Conservation (phyloP, 2,888 invertebrate species). For the Dicyrtoma fusca region DNA sequence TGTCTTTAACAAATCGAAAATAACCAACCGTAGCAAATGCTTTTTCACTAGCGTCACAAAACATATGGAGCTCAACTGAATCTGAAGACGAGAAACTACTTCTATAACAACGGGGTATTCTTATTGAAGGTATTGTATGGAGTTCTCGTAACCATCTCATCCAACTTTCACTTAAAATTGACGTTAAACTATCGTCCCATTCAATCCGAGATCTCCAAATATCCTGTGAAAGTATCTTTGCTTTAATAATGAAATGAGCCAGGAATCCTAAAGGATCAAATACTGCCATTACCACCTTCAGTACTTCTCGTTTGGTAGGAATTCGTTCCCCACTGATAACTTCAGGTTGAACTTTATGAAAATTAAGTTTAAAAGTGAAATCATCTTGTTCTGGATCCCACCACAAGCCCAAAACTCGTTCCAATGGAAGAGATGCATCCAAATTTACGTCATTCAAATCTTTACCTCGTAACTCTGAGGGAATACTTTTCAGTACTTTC, state of each 20-base stretch:
- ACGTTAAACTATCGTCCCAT: conserved; percentile 56
- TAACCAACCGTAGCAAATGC: conserved; percentile 21
- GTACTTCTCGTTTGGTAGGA: conserved; percentile 55
- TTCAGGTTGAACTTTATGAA: conserved; percentile 1
- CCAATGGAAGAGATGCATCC: not conserved
- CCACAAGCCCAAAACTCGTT: conserved; percentile 35
- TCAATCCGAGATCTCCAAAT: conserved; percentile 54
- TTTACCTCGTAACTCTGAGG: conserved; percentile 2
- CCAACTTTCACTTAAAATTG: no score
- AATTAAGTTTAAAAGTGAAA: conserved; percentile 32
- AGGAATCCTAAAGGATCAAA: conserved; percentile 54
- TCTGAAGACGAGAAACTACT: not conserved
- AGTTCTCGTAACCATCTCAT: conserved; percentile 38
- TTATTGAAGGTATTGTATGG: not conserved
- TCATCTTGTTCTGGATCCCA: conserved; percentile 34
- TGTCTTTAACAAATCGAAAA: not conserved
- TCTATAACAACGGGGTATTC: conserved; percentile 37
- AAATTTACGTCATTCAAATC: not conserved
- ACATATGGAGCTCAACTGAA: conserved; percentile 8
- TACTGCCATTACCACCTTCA: conserved; percentile 52
- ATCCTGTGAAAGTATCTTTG: conserved; percentile 56
- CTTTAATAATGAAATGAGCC: conserved; percentile 46
- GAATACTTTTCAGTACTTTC: conserved; percentile 15
- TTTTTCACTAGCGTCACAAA: not conserved
- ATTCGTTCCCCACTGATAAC: not conserved